Base-by-base conservation (phyloP, 2,888 invertebrate species). In the Clepsis dumicolana region DNA sequence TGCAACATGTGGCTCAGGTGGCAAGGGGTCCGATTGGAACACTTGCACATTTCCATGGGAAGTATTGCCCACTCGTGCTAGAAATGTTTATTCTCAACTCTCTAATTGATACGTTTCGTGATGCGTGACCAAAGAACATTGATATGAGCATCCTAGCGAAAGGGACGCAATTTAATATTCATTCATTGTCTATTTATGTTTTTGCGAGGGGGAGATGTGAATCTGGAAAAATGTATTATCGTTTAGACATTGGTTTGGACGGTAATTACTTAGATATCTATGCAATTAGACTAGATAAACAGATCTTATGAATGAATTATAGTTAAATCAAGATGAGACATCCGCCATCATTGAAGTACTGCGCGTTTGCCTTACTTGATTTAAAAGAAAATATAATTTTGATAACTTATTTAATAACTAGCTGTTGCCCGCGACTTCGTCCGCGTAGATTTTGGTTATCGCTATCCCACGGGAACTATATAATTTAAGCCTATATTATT, bases 31-130 rank as follows among this genome's bases (percentile, higher is more conserved):
- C 53, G 64, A 77, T 75, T 72, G 75, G 70, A 83, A 85, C 89
- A 89, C 84, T 89, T 85, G 78, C 77, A 72, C 69, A 75, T 81
- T 88, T 88, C 87, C 84, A 86, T 88, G 89, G 88, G 89, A 90
- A 88, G 76, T 74, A 71, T 64, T 70, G 68, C 60, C 71, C 72
- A 68, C 73, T 69, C 71, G 73, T 65, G 65, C 44, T 64, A 64
- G 75, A 72, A 83, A 82, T 86, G 79, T 86, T 87, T 84, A 74
- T 76, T 74, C 79, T 75, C 44, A 8, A 16, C 44, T 44, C 44
- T 73, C 78, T 86, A 87, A 89, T 89, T 86, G 88, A 86, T 78
- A 80, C 72, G 78, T 85, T 74, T 73, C 75, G 75, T 77, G 76
- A 79, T 87, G 88, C 88, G 86, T 88, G 88, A 83, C 81, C 74